Evolutionary conservation across 2,797 vertebrate species (phyloP).

Genomic region (Agapornis canus): DNA sequence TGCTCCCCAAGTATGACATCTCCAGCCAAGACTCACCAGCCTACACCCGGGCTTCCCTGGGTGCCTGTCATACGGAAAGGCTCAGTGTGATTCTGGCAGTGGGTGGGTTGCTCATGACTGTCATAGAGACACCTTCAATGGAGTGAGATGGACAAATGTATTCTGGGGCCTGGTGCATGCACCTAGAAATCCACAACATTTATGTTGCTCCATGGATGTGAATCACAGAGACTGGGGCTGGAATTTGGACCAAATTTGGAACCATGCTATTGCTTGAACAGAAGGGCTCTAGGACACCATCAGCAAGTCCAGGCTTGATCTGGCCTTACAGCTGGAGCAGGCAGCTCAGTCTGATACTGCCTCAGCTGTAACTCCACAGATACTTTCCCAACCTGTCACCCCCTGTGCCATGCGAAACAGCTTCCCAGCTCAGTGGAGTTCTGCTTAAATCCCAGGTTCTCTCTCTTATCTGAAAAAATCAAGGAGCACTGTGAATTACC

Average conservation of each 20-base stretch:
- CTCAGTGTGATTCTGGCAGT: neutral
- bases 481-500: slow-evolving; percentile 10
- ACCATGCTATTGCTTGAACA: neutral
- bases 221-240: neutral
- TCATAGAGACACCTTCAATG: neutral
- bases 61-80: neutral
- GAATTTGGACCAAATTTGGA: neutral
- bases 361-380: neutral
- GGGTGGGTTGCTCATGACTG: neutral
- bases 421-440: neutral
- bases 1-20: neutral
- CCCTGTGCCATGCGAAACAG: neutral
- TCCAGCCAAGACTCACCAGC: neutral
- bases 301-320: neutral
- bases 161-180: neutral
- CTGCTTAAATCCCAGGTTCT: neutral
- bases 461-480: neutral
- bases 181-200: neutral
- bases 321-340: neutral
- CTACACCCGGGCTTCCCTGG: neutral
- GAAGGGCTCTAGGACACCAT: neutral
- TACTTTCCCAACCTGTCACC: neutral
- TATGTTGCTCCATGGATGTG: neutral
- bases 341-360: neutral
- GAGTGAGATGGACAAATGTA: neutral